These are phyloP conservation scores for Neoseiulus cucumeris DNA, from an alignment of 1,140 invertebrate species.

Conservation along the genomic window DNA sequence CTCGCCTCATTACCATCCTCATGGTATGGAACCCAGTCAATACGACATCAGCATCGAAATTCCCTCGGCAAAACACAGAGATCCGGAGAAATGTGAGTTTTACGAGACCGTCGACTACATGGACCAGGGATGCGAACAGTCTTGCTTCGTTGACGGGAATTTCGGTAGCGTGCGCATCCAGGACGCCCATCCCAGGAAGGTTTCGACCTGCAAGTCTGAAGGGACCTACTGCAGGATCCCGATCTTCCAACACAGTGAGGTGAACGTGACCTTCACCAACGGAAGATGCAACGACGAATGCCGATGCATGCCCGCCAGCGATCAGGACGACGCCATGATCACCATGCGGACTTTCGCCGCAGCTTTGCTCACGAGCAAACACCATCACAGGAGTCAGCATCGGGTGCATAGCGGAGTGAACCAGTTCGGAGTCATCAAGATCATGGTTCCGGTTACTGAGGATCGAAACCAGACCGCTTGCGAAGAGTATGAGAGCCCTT, in stretches of 20 bases:
- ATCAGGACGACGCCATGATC: neutral
- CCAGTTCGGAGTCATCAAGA: conserved; percentile 7
- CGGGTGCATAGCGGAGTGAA: neutral
- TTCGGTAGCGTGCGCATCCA: neutral
- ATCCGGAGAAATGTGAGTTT: conserved; percentile 1
- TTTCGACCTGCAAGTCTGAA: neutral
- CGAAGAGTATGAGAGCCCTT: neutral
- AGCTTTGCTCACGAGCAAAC: neutral
- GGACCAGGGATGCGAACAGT: neutral
- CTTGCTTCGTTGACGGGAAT: neutral
- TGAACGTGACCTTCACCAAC: neutral
- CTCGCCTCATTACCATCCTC: too few species aligned
- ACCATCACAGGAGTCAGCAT: neutral
- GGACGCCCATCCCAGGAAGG: neutral
- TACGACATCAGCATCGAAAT: neutral
- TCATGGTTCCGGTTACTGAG: neutral
- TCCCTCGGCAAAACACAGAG: neutral
- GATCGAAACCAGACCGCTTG: neutral
- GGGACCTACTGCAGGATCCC: neutral
- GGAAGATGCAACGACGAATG: neutral
- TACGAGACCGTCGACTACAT: neutral
- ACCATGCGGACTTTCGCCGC: neutral
- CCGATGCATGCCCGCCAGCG: neutral
- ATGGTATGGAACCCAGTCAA: neutral
- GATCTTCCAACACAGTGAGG: neutral